Evolutionary conservation across 2,888 invertebrate species (phyloP).

Genomic region (Heliconius ethilla): DNA sequence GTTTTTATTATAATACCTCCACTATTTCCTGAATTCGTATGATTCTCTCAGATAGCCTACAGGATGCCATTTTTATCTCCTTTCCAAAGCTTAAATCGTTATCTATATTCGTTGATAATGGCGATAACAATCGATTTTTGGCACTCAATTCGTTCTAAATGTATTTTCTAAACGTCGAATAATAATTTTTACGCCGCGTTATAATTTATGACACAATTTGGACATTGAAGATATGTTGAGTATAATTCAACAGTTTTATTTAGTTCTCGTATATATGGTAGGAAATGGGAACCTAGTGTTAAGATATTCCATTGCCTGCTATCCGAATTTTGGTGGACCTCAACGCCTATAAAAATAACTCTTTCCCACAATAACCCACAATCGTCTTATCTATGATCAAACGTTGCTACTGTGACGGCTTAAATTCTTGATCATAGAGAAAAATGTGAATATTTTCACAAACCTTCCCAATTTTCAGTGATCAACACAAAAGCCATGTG

Average conservation of each 20-base stretch:
- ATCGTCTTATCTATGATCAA: too few species aligned
- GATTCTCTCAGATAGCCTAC: not conserved
- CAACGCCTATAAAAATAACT: too few species aligned
- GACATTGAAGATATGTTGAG: too few species aligned
- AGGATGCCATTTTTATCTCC: conserved; percentile 19
- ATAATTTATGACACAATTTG: not conserved
- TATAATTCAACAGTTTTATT: too few species aligned
- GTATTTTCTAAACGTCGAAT: not conserved
- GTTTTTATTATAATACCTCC: too few species aligned
- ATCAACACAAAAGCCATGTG: conserved; percentile 65
- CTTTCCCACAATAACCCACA: too few species aligned
- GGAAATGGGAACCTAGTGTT: too few species aligned
- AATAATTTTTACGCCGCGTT: not conserved
- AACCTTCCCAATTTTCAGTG: conserved; percentile 7
- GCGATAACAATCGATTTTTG: conserved; percentile 29
- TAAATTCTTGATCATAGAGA: too few species aligned
- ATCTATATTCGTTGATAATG: conserved; percentile 35
- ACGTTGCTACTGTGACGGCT: too few species aligned
- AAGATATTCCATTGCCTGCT: too few species aligned
- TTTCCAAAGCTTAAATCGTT: conserved; percentile 13
- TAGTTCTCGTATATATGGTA: too few species aligned
- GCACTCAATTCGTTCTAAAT: not conserved
- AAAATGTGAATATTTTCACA: not conserved
- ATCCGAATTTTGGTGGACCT: too few species aligned
- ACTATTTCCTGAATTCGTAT: not conserved